Conservation (phyloP, 2,113 vertebrate species). For the Ascaphus truei region DNA sequence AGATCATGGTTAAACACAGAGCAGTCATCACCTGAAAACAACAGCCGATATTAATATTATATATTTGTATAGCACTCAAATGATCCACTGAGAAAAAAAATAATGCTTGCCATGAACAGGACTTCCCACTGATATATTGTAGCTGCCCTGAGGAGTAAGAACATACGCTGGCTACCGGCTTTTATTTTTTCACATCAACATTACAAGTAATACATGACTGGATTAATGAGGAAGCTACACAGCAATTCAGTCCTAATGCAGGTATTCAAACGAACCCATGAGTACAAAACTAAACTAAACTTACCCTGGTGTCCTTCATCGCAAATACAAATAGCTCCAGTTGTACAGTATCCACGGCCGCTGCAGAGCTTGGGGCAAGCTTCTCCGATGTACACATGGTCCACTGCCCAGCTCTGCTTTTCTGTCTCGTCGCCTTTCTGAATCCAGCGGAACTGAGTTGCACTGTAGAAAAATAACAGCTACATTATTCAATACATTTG, state of each 20-base stretch:
- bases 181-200: neutral
- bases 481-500: neutral
- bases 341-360: constrained; percentile 88
- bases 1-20: constrained; percentile 84
- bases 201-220: neutral
- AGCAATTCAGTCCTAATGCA: too few species aligned
- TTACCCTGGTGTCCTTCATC: constrained; percentile 89
- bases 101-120: neutral
- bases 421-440: constrained; percentile 87
- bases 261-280: too few species aligned
- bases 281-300: neutral
- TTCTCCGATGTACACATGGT: constrained; percentile 94
- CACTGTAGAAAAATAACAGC: constrained; percentile 63
- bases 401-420: constrained; percentile 91
- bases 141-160: neutral
- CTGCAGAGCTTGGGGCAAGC: constrained; percentile 90
- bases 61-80: too few species aligned
- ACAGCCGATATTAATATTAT: too few species aligned
- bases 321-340: constrained; percentile 88
- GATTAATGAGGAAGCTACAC: neutral
- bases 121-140: too few species aligned
- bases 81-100: constrained; percentile 24
- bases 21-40: constrained; percentile 84
- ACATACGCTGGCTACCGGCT: neutral
- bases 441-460: constrained; percentile 97